Evolutionary conservation across 2,888 invertebrate species (phyloP).

Genomic region (Xylota segnis): DNA sequence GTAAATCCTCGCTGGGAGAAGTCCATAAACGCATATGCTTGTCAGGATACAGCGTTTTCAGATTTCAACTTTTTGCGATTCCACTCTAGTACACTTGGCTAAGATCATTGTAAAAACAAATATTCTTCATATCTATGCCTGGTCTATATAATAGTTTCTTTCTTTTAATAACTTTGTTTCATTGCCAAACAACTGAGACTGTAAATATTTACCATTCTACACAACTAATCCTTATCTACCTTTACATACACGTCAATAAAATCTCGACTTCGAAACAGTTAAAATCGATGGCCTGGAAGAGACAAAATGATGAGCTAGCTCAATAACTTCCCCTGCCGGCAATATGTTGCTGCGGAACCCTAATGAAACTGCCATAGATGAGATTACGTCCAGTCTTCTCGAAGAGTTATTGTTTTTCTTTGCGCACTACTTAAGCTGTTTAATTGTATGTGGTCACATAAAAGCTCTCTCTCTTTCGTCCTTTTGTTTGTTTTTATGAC

Average conservation of each 20-base stretch:
- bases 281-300: slow-evolving; percentile 45
- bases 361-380: slow-evolving; percentile 11
- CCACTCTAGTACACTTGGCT: too few species aligned
- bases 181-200: background rate
- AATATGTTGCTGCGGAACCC: slow-evolving; percentile 32
- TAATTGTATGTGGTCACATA: slow-evolving; percentile 63
- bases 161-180: too few species aligned
- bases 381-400: slow-evolving; percentile 21
- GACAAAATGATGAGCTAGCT: slow-evolving; percentile 37
- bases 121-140: too few species aligned
- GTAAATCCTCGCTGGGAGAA: too few species aligned
- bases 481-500: slow-evolving; percentile 27
- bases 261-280: slow-evolving; percentile 8
- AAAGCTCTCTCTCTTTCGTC: slow-evolving; percentile 34
- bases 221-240: background rate
- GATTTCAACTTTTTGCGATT: too few species aligned
- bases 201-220: background rate
- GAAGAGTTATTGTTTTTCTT: slow-evolving; percentile 49
- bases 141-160: too few species aligned
- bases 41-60: too few species aligned
- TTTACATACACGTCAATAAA: slow-evolving; percentile 6
- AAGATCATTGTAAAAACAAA: too few species aligned
- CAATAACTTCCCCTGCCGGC: slow-evolving; percentile 29
- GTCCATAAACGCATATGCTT: too few species aligned
- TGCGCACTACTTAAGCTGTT: slow-evolving; percentile 44